These are phyloP conservation scores for Brachionus asplanchnoidis DNA, from an alignment of 1,140 invertebrate species.

Conservation along the genomic window DNA sequence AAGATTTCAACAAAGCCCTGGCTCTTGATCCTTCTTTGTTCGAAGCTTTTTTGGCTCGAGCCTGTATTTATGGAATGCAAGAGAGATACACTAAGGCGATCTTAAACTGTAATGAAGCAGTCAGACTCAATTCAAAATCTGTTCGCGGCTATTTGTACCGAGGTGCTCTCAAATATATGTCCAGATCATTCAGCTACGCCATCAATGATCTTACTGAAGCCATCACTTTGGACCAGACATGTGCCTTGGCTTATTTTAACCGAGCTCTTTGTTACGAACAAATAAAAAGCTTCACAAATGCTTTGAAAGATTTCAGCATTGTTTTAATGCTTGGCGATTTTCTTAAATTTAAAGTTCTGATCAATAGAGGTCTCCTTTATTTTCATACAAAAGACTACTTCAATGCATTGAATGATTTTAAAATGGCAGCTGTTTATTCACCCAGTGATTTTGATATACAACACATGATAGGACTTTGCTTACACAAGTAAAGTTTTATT, in stretches of 20 bases:
- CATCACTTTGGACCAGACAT: conserved; percentile 52
- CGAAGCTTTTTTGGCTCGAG: conserved; percentile 54
- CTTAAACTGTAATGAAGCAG: conserved; percentile 57
- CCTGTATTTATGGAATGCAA: conserved; percentile 42
- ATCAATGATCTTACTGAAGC: conserved; percentile 54
- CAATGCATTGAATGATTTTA: conserved; percentile 56
- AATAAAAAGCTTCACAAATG: conserved; percentile 44
- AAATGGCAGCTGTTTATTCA: conserved; percentile 50
- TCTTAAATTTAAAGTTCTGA: conserved; percentile 47
- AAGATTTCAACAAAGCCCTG: conserved; percentile 47
- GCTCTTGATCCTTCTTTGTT: conserved; percentile 55
- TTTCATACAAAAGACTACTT: conserved; percentile 51
- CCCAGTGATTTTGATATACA: conserved; percentile 50
- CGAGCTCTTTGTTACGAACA: conserved; percentile 55
- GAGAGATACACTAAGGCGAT: conserved; percentile 51
- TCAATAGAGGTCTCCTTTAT: conserved; percentile 55
- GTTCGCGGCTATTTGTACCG: conserved; percentile 55
- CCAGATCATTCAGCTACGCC: conserved; percentile 53
- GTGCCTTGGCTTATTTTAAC: conserved; percentile 55
- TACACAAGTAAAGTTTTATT: conserved; percentile 51
- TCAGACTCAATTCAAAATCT: conserved; percentile 54
- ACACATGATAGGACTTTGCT: conserved; percentile 54
- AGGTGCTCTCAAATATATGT: conserved; percentile 55
- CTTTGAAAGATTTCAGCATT: conserved; percentile 55
- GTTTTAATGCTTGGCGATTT: conserved; percentile 52